Evolutionary conservation across 2,797 vertebrate species (phyloP), one percentile per base, ranked within the genome.

Genomic region (Centroberyx gerrardi): DNA sequence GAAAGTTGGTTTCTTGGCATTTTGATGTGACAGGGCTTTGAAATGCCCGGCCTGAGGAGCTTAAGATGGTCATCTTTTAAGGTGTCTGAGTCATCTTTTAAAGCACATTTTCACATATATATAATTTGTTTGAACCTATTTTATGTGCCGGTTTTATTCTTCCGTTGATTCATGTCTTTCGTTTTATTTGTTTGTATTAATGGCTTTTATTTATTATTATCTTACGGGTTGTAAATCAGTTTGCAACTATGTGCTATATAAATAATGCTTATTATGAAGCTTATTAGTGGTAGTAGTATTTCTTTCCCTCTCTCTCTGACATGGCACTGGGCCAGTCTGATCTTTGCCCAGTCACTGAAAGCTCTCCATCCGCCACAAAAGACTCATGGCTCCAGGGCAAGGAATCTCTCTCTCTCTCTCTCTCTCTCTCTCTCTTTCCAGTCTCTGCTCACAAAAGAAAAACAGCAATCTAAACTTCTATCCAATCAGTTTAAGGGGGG

Each of bases 391-490:
- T 71, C 15, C n/a, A 0, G 70, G 17, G 38, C 56, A 54, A 79
- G 48, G 13, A 42, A 61, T 40, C 38, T n/a, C 38, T 14, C 40
- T 48, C 27, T 17, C 44, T 49, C 17, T 49, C 14, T 0, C 67
- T 62, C 82, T 55, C 62, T 59, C 74, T 48, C 52, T 5, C 22
- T 52, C 31, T 59, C 61, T 76, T 84, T 78, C 70, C 78, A 72
- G 63, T 74, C 67, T 51, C 48, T 63, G 68, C 69, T 76, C 72
- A 74, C 66, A 61, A 75, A 83, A 78, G 74, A 79, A 84, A 81
- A 90, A 80, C 68, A 80, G 51, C 69, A 80, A 68, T 59, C 46
- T 53, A 42, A 80, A 86, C 70, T 65, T 84, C 58, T 59, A 67
- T 62, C 67, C 60, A 73, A 80, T 85, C 83, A 78, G 62, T 69